Evolutionary conservation across 2,888 invertebrate genomes (phyloP).

Genomic region (Flexamia atlantica): DNA sequence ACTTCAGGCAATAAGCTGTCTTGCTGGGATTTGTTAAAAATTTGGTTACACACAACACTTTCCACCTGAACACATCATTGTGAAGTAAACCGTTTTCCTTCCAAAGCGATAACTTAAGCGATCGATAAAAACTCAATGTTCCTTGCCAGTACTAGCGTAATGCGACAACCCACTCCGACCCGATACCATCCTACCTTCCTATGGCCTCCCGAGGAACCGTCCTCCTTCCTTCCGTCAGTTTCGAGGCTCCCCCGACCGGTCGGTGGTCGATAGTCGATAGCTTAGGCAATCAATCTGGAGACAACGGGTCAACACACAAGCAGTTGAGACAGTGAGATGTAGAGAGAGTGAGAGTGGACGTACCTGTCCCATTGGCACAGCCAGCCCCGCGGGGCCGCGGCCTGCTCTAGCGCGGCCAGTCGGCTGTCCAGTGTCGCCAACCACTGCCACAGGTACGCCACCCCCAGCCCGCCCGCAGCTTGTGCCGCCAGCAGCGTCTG

Average conservation of each 20-base stretch:
- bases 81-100: too few relatives aligned
- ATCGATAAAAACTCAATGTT: too few relatives aligned
- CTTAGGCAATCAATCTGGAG: constrained; percentile 60
- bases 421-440: constrained; percentile 79
- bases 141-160: not conserved
- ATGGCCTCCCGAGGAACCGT: too few relatives aligned
- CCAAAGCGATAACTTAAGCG: too few relatives aligned
- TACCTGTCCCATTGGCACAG: constrained; percentile 87
- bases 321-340: constrained; percentile 16
- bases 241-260: not conserved
- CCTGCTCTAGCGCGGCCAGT: constrained; percentile 80
- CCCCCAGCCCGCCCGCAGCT: constrained; percentile 79
- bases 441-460: constrained; percentile 80
- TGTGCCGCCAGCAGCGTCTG: constrained; percentile 82
- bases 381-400: constrained; percentile 83
- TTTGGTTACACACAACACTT: too few relatives aligned
- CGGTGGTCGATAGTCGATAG: constrained; percentile 51
- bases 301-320: constrained; percentile 58
- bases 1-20: too few relatives aligned
- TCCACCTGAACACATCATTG: too few relatives aligned
- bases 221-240: too few relatives aligned
- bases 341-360: constrained; percentile 67
- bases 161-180: constrained; percentile 33
- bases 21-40: too few relatives aligned
- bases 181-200: constrained; percentile 64